Conservation (phyloP, 2,113 vertebrate species). For the Rattus rattus region DNA sequence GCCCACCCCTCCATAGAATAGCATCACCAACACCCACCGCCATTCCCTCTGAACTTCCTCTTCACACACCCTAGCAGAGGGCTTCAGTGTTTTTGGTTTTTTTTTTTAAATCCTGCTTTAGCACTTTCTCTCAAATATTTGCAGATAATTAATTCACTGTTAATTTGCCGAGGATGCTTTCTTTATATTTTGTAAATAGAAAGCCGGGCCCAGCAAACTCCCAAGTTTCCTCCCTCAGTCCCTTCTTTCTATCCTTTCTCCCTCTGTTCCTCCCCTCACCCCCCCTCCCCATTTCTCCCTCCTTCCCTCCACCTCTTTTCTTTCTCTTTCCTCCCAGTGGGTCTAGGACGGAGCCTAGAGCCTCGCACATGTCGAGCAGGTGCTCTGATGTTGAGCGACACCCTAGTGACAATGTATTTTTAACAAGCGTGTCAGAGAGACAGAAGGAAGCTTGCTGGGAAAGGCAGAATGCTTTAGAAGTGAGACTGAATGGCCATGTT, state of each 20-base stretch:
- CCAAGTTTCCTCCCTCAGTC: not conserved
- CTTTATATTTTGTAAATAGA: conserved; percentile 77
- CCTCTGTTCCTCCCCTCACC: too few relatives aligned
- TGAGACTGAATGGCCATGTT: too few relatives aligned
- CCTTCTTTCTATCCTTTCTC: too few relatives aligned
- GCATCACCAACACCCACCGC: not conserved
- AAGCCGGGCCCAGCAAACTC: conserved; percentile 72
- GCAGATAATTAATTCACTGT: conserved; percentile 62
- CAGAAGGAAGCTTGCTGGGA: not conserved
- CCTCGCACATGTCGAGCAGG: not conserved
- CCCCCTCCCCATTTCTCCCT: too few relatives aligned
- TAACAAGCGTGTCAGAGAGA: not conserved
- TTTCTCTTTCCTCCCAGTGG: not conserved
- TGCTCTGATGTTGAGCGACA: not conserved
- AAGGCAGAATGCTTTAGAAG: not conserved
- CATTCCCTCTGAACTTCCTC: conserved; percentile 32
- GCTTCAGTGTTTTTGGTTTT: not conserved
- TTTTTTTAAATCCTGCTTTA: not conserved
- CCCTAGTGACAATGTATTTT: not conserved
- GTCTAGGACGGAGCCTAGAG: not conserved
- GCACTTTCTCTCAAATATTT: conserved; percentile 65
- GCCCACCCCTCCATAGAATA: not conserved
- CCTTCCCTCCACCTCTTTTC: not conserved
- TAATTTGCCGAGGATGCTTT: conserved; percentile 64
- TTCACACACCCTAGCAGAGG: not conserved